Conservation (phyloP, 1,140 invertebrate species). For the Telenomus remus region DNA sequence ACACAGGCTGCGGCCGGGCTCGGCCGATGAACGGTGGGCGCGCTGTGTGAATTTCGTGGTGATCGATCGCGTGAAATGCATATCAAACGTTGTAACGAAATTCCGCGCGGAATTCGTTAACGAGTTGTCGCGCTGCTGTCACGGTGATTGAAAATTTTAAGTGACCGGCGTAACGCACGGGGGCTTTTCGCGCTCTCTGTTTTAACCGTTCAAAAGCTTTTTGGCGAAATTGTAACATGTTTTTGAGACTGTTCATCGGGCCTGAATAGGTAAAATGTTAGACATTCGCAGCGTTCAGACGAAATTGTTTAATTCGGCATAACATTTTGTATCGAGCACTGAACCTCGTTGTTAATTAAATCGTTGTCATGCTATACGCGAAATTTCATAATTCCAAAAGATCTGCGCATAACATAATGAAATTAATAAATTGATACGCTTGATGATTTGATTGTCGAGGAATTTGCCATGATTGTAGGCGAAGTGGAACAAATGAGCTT, state of each 20-base stretch:
- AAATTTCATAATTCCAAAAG: constrained; percentile 24
- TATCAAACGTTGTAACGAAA: constrained; percentile 62
- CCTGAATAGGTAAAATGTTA: too few relatives aligned
- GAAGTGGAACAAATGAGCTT: constrained; percentile 16
- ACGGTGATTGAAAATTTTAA: constrained; percentile 63
- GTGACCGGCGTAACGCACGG: constrained; percentile 57
- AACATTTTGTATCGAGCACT: too few relatives aligned
- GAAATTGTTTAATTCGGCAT: too few relatives aligned
- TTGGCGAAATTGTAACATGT: too few relatives aligned
- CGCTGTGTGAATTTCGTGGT: constrained; percentile 40
- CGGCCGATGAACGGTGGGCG: constrained; percentile 19
- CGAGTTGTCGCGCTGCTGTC: constrained; percentile 47
- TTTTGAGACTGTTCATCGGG: too few relatives aligned
- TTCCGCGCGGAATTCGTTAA: constrained; percentile 59
- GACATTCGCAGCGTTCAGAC: too few relatives aligned
- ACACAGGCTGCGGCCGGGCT: constrained; percentile 1
- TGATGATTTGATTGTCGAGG: constrained; percentile 30
- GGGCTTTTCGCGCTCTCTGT: constrained; percentile 45
- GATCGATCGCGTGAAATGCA: constrained; percentile 61
- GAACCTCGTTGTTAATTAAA: constrained; percentile 4
- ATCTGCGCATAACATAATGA: constrained; percentile 22
- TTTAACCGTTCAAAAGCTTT: constrained; percentile 38
- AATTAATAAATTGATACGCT: constrained; percentile 36
- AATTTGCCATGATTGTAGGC: constrained; percentile 16
- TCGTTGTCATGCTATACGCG: constrained; percentile 1